These are phyloP conservation scores for Pogonus chalceus DNA, from an alignment of 1,140 invertebrate species.

Conservation along the genomic window DNA sequence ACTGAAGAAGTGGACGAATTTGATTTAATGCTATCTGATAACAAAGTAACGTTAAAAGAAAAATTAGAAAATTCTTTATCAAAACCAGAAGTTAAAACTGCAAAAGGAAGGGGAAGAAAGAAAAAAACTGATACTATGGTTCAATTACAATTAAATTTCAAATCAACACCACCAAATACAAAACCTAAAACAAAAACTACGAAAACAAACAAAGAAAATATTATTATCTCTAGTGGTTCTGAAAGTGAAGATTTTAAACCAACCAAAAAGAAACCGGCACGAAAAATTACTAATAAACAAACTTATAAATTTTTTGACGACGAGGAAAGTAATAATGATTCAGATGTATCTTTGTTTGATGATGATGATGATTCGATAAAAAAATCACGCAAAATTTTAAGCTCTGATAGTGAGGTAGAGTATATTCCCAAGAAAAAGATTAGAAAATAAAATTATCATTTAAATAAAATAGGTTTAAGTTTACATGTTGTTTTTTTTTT, in stretches of 20 bases:
- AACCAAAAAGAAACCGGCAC: not conserved
- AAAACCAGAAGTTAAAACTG: not conserved
- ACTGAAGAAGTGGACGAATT: constrained; percentile 55
- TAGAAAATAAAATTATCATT: too few species aligned
- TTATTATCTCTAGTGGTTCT: not conserved
- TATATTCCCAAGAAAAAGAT: too few species aligned
- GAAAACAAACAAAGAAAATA: not conserved
- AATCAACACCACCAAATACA: not conserved
- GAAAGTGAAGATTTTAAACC: not conserved
- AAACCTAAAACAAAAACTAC: too few species aligned
- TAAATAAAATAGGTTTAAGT: too few species aligned
- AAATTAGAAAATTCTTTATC: constrained; percentile 36
- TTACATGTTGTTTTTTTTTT: too few species aligned
- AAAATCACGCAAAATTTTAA: too few species aligned
- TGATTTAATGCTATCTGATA: constrained; percentile 43
- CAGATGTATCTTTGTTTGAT: too few species aligned
- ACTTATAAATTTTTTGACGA: not conserved
- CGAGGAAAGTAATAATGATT: too few species aligned
- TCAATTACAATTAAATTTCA: not conserved
- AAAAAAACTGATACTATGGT: not conserved
- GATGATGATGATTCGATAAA: too few species aligned
- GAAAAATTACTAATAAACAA: not conserved
- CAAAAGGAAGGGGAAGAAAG: not conserved
- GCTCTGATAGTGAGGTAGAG: too few species aligned
- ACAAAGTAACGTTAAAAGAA: constrained; percentile 45